Base-by-base conservation (phyloP, 2,113 vertebrate species). In the Pteronura brasiliensis region DNA sequence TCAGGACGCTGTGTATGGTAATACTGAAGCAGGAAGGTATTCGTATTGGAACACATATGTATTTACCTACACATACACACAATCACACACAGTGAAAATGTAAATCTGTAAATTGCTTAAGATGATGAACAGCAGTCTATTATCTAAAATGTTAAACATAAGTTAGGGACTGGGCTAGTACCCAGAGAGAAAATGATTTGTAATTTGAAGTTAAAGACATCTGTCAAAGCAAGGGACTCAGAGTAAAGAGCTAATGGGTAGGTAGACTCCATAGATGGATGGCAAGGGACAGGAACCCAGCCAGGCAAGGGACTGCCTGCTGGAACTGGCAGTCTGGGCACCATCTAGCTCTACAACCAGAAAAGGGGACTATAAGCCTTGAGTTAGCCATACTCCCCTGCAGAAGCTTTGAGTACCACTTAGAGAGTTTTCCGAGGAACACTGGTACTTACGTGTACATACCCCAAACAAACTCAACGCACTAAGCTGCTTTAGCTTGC, bases 141-240 rank as follows among this genome's bases (percentile, higher is more conserved):
- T 97, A 95, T 34, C 59, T 92, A 96, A 98, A 97, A 90, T 98
- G 88, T 96, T 96, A 97, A 97, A 71, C 44, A 9, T 77, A 65
- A 97, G 55, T 84, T 88, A 79, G 86, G 88, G 81, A 94, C 76
- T 74, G 39, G 95, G 52, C 85, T 31, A 85, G 52, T 49, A 93
- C 39, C 77, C 65, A 92, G 65, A 96, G 88, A 97, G 82, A 93
- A 96, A 96, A 93, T 93, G 97, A 95, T 95, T 88, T 97, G 81
- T 96, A 97, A 97, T 96, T 96, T 67, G 47, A 95, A 97, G 82
- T 93, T 93, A 88, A 94, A 96, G 36, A 59, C 86, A 93, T 74
- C 89, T 97, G 59, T 95, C 47, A 94, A 94, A 93, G 79, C 29
- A 90, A 90, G 67, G 44, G 31, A 52, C 65, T 97, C 57, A 74